A percentile compares a stretch with the other conserved stretches of the same genome.
These are phyloP conservation scores for Platerodrilus igneus DNA, from an alignment of 2,888 invertebrate species.

Conservation along the genomic window DNA sequence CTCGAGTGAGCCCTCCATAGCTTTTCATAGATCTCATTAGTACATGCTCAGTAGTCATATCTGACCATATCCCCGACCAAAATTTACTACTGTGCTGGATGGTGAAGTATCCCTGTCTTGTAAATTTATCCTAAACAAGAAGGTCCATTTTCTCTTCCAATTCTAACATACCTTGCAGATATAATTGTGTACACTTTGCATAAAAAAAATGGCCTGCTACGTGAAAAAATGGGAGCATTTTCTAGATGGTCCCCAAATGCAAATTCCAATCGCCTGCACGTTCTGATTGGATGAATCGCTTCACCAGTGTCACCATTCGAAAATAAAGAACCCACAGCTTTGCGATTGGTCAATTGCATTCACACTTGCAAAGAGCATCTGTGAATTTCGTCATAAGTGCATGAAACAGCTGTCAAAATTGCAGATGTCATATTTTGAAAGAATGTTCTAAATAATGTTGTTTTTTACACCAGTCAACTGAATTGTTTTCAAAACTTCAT, in stretches of 20 bases:
- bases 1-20: slow-evolving; percentile 2
- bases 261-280: neutral
- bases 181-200: slow-evolving; percentile 1
- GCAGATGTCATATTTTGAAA: too few species aligned
- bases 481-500: slow-evolving; percentile 7
- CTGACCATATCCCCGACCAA: neutral
- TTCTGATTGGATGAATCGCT: slow-evolving; percentile 2
- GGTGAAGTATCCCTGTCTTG: neutral
- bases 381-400: slow-evolving; percentile 55
- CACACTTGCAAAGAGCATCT: too few species aligned
- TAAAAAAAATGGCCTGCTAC: neutral
- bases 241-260: too few species aligned
- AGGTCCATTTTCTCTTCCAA: slow-evolving; percentile 1
- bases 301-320: neutral
- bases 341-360: neutral
- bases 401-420: too few species aligned
- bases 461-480: slow-evolving; percentile 1
- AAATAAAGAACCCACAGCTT: slow-evolving; percentile 7
- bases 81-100: neutral
- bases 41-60: too few species aligned
- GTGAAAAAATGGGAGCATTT: slow-evolving; percentile 1
- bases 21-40: slow-evolving; percentile 1
- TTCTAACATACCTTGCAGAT: neutral
- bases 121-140: neutral
- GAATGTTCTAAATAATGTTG: slow-evolving; percentile 3